Percentiles rank a stretch among this genome's conserved stretches.
phyloP scores from a whole-genome alignment of 2,113 vertebrate species.

The Albula glossodonta region DNA sequence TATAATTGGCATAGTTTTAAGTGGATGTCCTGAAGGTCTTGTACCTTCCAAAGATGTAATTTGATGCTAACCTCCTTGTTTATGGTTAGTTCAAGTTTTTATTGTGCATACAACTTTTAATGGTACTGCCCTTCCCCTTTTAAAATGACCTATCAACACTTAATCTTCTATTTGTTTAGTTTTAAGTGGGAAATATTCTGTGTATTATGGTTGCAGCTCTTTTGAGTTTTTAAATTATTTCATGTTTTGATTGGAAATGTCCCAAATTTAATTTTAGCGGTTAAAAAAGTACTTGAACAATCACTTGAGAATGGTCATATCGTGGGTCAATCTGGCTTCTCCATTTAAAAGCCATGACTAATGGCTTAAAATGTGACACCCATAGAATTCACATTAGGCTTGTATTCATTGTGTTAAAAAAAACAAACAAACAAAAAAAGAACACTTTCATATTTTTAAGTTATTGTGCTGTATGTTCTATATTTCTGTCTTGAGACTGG shows the following conservation, averaged over 20 bases:
- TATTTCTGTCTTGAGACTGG: conserved; percentile 17
- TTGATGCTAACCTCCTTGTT: conserved; percentile 6
- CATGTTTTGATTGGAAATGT: background rate
- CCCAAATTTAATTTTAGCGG: conserved; percentile 25
- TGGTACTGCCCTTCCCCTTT: conserved; percentile 11
- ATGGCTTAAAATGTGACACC: background rate
- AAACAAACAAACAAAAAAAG: background rate
- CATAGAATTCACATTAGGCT: background rate
- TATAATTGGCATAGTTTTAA: background rate
- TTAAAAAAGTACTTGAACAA: background rate
- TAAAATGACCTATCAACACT: background rate
- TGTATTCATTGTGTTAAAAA: background rate
- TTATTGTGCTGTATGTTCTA: conserved; percentile 30
- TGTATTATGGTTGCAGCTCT: conserved; percentile 21
- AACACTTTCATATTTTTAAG: conserved; percentile 34
- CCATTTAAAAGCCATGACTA: background rate
- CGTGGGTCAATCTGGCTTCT: background rate
- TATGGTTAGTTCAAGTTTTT: background rate
- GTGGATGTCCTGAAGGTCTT: background rate
- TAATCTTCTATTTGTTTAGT: background rate
- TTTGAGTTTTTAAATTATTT: conserved; percentile 18
- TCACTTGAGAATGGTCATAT: background rate
- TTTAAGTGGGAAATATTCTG: conserved; percentile 39
- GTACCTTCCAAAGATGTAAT: background rate
- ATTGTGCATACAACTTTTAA: conserved; percentile 17